phyloP scores from a whole-genome alignment of 1,140 invertebrate genomes.

The Drosophila pseudoananassae region DNA sequence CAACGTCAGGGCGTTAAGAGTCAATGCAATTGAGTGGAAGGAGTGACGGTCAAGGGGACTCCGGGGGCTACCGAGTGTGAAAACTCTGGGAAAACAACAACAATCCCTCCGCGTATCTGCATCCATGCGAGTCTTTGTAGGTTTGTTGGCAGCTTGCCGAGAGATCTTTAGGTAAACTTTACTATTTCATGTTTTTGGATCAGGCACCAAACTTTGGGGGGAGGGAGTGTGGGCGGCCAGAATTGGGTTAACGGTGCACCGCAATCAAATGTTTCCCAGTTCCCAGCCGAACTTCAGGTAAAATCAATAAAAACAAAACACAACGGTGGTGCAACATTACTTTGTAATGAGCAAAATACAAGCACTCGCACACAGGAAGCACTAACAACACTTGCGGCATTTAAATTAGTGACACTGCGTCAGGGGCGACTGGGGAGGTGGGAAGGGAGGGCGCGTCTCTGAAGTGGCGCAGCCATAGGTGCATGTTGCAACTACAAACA shows the following conservation, averaged over 20 bases:
- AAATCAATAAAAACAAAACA: conserved; percentile 60
- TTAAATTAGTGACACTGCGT: conserved; percentile 61
- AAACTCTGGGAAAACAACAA: conserved; percentile 59
- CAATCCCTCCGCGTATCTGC: conserved; percentile 25
- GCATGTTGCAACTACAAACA: conserved; percentile 60
- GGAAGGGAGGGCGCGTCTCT: conserved; percentile 14
- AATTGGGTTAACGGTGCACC: conserved; percentile 65
- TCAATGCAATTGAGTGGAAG: conserved; percentile 54
- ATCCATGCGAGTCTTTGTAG: conserved; percentile 34
- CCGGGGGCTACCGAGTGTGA: conserved; percentile 34
- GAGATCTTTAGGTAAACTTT: conserved; percentile 56
- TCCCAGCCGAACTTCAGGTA: conserved; percentile 59
- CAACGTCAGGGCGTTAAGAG: conserved; percentile 71
- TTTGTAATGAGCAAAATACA: conserved; percentile 65
- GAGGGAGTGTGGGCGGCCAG: conserved; percentile 57
- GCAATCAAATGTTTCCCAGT: conserved; percentile 22
- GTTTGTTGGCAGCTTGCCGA: conserved; percentile 62
- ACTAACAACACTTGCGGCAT: conserved; percentile 73
- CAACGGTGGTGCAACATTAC: conserved; percentile 58
- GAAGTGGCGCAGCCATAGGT: conserved; percentile 67
- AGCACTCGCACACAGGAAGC: conserved; percentile 60
- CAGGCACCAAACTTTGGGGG: conserved; percentile 53
- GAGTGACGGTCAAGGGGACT: conserved; percentile 16
- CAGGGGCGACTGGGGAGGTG: background rate
- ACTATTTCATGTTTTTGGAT: conserved; percentile 37